Base-by-base conservation (phyloP, 2,113 vertebrate genomes). In the Acrocephalus arundinaceus region DNA sequence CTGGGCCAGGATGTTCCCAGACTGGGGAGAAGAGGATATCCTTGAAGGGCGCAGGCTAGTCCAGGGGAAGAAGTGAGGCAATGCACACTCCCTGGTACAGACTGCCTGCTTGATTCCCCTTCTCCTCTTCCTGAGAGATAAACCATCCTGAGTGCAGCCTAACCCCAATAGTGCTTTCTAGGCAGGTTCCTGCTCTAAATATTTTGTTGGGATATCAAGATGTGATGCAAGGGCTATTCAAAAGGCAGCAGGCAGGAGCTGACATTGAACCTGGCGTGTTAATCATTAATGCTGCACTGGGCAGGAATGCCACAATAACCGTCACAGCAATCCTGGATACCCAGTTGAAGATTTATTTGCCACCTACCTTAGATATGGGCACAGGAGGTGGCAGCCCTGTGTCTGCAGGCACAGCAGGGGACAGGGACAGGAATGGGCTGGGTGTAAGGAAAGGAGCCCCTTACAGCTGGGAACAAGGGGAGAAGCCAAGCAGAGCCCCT, bases 301-400 rank as follows among this genome's bases (percentile, higher is more conserved):
- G 79, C 57, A 90, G 86, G 61, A 63, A 33, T 6, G 1, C 35
- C 3, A 3, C 46, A 93, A 83, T 51, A 80, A 63, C 45, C 18
- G 1, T 35, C 48, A 37, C 10, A 4, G 27, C 59, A 91, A 61
- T 45, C 25, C n/a, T 2, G 3, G 43, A 35, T 21, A 70, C 28
- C 5, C 17, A 28, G 94, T n/a, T 89, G 92, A 94, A 94, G 93
- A 92, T 95, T 93, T 93, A 96, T 89, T 93, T 0, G 2, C 22
- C 1, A 14, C 52, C 41, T 65, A 35, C 30, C 48, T 77, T 80
- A 39, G 48, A 22, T 5, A 4, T 3, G 5, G 58, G 76, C 31
- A 45, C 8, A n/a, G 68, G 80, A 84, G 75, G n/a, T 58, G 65
- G 48, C 61, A 74, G 66, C 46, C 51, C 48, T 6, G 5, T 4